These are phyloP conservation scores for Drosophila albomicans DNA, from an alignment of 1,140 invertebrate genomes.

Conservation along the genomic window DNA sequence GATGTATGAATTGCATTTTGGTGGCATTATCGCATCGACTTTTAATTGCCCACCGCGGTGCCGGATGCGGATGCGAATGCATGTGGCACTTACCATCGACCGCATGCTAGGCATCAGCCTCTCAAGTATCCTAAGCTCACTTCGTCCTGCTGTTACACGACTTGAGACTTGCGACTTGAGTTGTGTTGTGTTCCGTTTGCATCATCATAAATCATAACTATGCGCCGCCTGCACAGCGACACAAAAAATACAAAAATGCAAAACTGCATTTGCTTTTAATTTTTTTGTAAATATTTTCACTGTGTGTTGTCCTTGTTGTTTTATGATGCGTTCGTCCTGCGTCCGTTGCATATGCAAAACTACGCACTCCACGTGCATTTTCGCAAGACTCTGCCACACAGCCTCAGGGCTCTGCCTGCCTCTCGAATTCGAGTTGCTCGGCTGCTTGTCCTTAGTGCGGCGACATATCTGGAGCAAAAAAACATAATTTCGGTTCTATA, in stretches of 20 bases:
- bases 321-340: constrained; percentile 67
- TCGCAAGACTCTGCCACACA: constrained; percentile 29
- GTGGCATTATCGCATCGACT: constrained; percentile 44
- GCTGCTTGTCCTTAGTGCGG: constrained; percentile 26
- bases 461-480: constrained; percentile 70
- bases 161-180: constrained; percentile 20
- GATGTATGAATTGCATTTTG: constrained; percentile 52
- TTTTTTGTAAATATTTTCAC: constrained; percentile 49
- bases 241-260: constrained; percentile 42
- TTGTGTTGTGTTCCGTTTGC: constrained; percentile 56
- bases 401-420: constrained; percentile 45
- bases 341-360: constrained; percentile 62
- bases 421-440: constrained; percentile 14
- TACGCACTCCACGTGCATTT: constrained; percentile 56
- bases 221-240: constrained; percentile 61
- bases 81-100: constrained; percentile 22
- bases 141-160: constrained; percentile 59
- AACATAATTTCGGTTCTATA: constrained; percentile 52
- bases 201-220: constrained; percentile 75
- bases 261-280: constrained; percentile 53
- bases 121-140: constrained; percentile 13
- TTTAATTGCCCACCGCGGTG: constrained; percentile 63
- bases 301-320: constrained; percentile 66
- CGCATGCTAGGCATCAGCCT: neutral
- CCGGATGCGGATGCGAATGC: constrained; percentile 31